Conservation (phyloP, 30 jellyfish, hydroid and myxozoan genomes). For the Mastigias papua region DNA sequence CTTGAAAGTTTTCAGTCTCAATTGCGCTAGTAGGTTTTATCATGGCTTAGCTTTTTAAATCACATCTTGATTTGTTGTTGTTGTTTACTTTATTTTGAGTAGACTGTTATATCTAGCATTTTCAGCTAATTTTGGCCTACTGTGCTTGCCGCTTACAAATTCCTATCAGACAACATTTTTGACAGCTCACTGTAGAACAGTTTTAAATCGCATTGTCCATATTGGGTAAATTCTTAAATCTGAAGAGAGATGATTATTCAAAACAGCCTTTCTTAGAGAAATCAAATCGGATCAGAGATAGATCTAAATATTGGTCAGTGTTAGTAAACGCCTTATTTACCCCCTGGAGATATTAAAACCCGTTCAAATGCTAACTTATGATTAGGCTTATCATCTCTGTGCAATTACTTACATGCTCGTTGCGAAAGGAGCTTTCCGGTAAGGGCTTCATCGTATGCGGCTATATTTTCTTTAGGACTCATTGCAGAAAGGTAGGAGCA, state of each 20-base stretch:
- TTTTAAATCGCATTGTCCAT: not conserved
- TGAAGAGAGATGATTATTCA: not conserved
- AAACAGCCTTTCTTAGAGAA: not conserved
- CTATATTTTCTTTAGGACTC: not conserved
- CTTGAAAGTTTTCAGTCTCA: too few relatives aligned
- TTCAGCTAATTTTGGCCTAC: too few relatives aligned
- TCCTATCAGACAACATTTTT: too few relatives aligned
- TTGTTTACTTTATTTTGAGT: too few relatives aligned
- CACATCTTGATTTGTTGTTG: too few relatives aligned
- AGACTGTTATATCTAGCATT: too few relatives aligned
- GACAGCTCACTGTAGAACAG: not conserved
- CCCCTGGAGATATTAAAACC: constrained; percentile 26
- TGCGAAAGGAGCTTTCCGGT: not conserved
- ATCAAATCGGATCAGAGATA: not conserved
- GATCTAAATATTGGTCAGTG: constrained; percentile 16
- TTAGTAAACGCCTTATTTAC: constrained; percentile 2
- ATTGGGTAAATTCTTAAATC: not conserved
- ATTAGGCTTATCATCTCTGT: not conserved
- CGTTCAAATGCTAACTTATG: constrained; percentile 6
- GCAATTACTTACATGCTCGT: not conserved
- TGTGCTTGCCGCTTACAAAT: too few relatives aligned
- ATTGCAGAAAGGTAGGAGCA: not conserved
- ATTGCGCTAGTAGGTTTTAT: too few relatives aligned
- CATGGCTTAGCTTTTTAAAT: too few relatives aligned
- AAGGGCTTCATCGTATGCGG: not conserved